These are phyloP conservation scores for Bombus sibiricus DNA, from an alignment of 1,140 invertebrate genomes.

Conservation along the genomic window DNA sequence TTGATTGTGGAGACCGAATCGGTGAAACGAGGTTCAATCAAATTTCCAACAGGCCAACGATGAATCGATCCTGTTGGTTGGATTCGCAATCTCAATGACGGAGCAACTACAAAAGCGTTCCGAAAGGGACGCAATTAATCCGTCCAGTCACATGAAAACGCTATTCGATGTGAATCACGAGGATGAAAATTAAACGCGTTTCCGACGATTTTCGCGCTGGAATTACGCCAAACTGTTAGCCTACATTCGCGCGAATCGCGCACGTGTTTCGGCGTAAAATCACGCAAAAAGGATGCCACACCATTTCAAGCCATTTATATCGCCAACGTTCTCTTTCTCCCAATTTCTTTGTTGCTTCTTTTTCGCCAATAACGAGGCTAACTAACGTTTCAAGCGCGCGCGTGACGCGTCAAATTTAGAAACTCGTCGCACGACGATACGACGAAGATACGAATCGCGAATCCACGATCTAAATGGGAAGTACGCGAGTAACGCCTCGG, in stretches of 20 bases:
- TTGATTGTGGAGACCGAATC: not conserved
- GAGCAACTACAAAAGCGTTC: not conserved
- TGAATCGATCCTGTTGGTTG: conserved; percentile 1
- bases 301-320: not conserved
- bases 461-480: conserved; percentile 23
- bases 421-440: not conserved
- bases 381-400: not conserved
- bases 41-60: conserved; percentile 5
- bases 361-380: not conserved
- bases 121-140: conserved; percentile 30
- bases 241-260: not conserved
- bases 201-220: conserved; percentile 1
- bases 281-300: not conserved
- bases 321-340: not conserved
- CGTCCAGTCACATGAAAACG: conserved; percentile 19
- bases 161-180: not conserved
- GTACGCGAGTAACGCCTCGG: conserved; percentile 22
- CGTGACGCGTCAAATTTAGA: conserved; percentile 17
- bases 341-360: no score
- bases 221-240: conserved; percentile 10
- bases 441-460: conserved; percentile 19
- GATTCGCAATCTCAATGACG: not conserved
- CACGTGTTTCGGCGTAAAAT: not conserved
- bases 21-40: conserved; percentile 19
- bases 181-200: conserved; percentile 44